Base-by-base conservation (phyloP, 2,888 invertebrate species). In the Vanessa cardui region DNA sequence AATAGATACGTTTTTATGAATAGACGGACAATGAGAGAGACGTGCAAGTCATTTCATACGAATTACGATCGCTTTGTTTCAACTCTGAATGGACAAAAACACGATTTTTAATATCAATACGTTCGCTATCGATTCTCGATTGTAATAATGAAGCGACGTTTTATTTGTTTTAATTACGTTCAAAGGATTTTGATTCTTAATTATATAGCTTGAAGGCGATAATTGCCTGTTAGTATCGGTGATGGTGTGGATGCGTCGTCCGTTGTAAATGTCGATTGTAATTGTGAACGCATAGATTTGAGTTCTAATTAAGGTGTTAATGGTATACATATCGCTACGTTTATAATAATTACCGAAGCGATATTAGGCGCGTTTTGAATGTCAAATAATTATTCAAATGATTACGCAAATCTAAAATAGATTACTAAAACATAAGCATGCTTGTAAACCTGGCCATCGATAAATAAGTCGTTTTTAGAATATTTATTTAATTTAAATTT, bases 41-140 rank as follows among this genome's bases (percentile, higher is more conserved):
- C 88, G 82, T 81, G 91, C 91, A 90, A 92, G 92, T 92, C 92
- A 92, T 83, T 88, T 86, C 90, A 91, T 87, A 92, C 91, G 90
- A 90, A 92, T 91, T 89, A 91, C 80, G 76, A 80, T 73, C 75
- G 82, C 87, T 87, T 91, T 91, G 90, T 92, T 91, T 91, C 88
- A 89, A 85, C 76, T 78, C 80, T 83, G 79, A 81, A 78, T 77
- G 76, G 78, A 89, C 86, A 89, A 89, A 90, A 90, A 87, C 85
- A 87, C 78, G 73, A 80, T 85, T 86, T 88, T 86, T 81, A 86
- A 86, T 88, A 87, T 84, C 83, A 83, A 86, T 86, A 83, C 80
- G 73, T 75, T 79, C 79, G 77, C 76, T 80, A 80, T 84, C 84
- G 83, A 83, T 84, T 84, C 79, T 80, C 80, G 81, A 82, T 84